phyloP scores from a whole-genome alignment of 2,113 vertebrate genomes.

The Pollimyrus isidori region DNA sequence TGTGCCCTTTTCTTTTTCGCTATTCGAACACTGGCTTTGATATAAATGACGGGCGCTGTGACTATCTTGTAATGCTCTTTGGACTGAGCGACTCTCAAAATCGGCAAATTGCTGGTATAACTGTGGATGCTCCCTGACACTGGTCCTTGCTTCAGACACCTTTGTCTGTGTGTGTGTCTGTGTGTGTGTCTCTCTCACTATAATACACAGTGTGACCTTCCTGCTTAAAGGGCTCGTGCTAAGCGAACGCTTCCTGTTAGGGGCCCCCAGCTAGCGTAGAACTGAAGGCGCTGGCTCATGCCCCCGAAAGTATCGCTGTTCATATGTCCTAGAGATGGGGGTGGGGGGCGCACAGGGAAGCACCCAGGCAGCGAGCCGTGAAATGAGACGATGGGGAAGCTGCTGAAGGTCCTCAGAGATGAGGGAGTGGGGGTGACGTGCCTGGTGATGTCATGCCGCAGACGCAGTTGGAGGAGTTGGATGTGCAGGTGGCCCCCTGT shows the following conservation, averaged over 20 bases:
- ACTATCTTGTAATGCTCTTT: not conserved
- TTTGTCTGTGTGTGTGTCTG: not conserved
- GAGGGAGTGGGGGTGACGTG: conserved; percentile 32
- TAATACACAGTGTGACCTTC: not conserved
- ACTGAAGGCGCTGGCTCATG: not conserved
- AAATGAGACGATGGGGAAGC: conserved; percentile 32
- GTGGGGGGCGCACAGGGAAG: not conserved
- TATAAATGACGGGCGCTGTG: not conserved
- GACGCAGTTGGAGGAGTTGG: conserved; percentile 18
- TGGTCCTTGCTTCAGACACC: not conserved
- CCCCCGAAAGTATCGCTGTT: conserved; percentile 9
- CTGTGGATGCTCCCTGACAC: not conserved
- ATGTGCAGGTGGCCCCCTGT: not conserved
- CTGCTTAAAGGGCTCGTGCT: not conserved
- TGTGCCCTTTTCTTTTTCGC: not conserved
- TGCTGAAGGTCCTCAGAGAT: conserved; percentile 23
- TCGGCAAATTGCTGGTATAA: not conserved
- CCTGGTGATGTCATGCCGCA: not conserved
- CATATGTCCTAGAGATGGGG: not conserved
- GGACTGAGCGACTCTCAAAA: not conserved
- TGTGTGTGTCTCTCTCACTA: not conserved
- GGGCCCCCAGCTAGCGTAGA: not conserved
- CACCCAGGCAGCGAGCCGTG: conserved; percentile 28
- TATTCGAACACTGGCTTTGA: not conserved
- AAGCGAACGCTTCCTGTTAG: not conserved